Evolutionary conservation across 2,113 vertebrate genomes (phyloP).

Genomic region (Ammospiza nelsoni): DNA sequence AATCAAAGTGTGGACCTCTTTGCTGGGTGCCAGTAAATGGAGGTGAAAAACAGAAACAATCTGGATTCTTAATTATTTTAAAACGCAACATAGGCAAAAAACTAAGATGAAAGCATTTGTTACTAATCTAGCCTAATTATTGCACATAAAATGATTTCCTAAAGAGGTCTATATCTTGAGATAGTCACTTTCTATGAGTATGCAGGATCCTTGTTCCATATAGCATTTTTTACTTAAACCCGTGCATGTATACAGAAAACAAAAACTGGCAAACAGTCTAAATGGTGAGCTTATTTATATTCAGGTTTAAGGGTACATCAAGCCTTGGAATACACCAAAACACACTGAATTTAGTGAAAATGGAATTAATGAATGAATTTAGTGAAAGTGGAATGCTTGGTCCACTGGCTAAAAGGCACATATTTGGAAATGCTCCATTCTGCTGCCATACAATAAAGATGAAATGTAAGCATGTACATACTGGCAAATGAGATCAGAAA

Average conservation of each 20-base stretch:
- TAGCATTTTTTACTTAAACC: not conserved
- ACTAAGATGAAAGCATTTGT: constrained; percentile 79
- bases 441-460: not conserved
- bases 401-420: not conserved
- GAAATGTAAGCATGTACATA: not conserved
- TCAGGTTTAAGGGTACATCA: not conserved
- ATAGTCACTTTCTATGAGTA: not conserved
- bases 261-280: not conserved
- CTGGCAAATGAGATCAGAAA: not conserved
- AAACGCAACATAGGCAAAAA: constrained; percentile 74
- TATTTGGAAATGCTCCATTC: not conserved
- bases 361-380: not conserved
- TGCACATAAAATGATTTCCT: constrained; percentile 77
- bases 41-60: constrained; percentile 82
- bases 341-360: not conserved
- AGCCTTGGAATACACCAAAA: not conserved
- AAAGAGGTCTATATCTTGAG: constrained; percentile 17
- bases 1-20: constrained; percentile 80
- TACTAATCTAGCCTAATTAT: constrained; percentile 78
- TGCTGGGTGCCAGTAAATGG: constrained; percentile 79
- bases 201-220: not conserved
- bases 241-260: not conserved
- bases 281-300: not conserved
- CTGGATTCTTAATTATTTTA: constrained; percentile 78
- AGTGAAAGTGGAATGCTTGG: not conserved